Evolutionary conservation across 2,888 invertebrate species (phyloP), one percentile per base, ranked within the genome.

Genomic region (Macrostomum cliftonense): DNA sequence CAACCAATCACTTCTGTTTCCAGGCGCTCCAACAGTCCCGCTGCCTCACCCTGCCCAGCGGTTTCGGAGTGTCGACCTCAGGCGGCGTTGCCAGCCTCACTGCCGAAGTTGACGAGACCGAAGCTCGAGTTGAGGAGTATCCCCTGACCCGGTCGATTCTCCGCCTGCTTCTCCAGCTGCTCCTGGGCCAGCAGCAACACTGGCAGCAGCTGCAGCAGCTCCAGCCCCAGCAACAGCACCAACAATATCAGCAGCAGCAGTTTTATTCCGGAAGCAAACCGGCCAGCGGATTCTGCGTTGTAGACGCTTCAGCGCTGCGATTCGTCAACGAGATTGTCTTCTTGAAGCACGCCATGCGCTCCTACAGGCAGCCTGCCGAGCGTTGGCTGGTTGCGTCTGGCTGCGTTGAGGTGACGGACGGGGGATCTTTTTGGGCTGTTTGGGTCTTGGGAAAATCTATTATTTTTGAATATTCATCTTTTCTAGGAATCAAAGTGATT

Each of bases 81-180:
- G 0, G 83, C 82, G 60, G 79, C 57, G 38, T 44, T 51, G 42
- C 40, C 17, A 7, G 43, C 47, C 9, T 28, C 13, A 37, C 46
- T 5, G 17, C 82, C n/a, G 93, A 93, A 70, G 73, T 93, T 28
- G 84, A 84, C 54, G 89, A 93, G 73, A 80, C 87, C 49, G 93
- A 93, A 68, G 80, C 85, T 5, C 77, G 88, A 43, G 77, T 81
- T 64, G 91, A 91, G 65, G 82, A 83, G 56, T 93, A 86, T 73
- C 84, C 86, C 0, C 71, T 93, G 53, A 85, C 87, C 0, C 76
- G 80, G 54, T 83, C 85, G 1, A 78, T 88, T 65, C 72, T 93
- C 9, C 71, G 76, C 46, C 75, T 91, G 11, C 64, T 93, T 16
- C 77, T 80, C 56, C 74, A 79, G 1, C 73, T 93, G 46, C 80